A percentile compares a stretch with the other conserved stretches of the same genome.
phyloP scores from a whole-genome alignment of 2,888 invertebrate species.

The Chromoteleia sp. region DNA sequence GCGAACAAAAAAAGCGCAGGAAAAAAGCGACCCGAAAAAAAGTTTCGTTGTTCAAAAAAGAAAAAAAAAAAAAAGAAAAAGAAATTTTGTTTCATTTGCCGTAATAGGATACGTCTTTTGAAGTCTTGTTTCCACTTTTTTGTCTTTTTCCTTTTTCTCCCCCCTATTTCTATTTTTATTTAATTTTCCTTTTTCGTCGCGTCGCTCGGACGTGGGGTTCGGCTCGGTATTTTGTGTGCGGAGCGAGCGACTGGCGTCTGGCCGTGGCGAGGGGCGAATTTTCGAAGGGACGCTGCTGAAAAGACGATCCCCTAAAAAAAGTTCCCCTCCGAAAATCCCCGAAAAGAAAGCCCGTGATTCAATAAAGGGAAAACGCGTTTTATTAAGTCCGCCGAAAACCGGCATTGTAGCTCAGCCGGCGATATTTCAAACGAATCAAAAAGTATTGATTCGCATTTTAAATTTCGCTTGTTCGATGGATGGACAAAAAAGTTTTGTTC shows the following conservation, averaged over 20 bases:
- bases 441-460: conserved; percentile 64
- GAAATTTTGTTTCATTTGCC: conserved; percentile 11
- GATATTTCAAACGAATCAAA: conserved; percentile 57
- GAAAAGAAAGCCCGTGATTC: conserved; percentile 62
- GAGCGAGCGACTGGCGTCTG: conserved; percentile 21
- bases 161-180: conserved; percentile 46
- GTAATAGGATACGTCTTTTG: conserved; percentile 55
- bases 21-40: conserved; percentile 17
- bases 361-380: conserved; percentile 60
- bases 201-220: conserved; percentile 37
- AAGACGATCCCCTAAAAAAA: conserved; percentile 64
- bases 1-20: neutral
- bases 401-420: conserved; percentile 50
- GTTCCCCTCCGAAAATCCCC: conserved; percentile 57
- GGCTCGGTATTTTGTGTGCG: conserved; percentile 30
- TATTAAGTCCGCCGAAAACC: conserved; percentile 58
- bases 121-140: conserved; percentile 23
- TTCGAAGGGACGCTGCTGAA: conserved; percentile 55
- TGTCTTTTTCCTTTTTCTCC: conserved; percentile 15
- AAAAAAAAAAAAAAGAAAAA: neutral
- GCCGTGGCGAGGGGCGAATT: conserved; percentile 47
- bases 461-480: conserved; percentile 26
- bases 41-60: conserved; percentile 11
- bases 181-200: conserved; percentile 31
- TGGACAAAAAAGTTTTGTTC: neutral